Conservation (phyloP, 2,113 vertebrate species). For the Herpailurus yagouaroundi region DNA sequence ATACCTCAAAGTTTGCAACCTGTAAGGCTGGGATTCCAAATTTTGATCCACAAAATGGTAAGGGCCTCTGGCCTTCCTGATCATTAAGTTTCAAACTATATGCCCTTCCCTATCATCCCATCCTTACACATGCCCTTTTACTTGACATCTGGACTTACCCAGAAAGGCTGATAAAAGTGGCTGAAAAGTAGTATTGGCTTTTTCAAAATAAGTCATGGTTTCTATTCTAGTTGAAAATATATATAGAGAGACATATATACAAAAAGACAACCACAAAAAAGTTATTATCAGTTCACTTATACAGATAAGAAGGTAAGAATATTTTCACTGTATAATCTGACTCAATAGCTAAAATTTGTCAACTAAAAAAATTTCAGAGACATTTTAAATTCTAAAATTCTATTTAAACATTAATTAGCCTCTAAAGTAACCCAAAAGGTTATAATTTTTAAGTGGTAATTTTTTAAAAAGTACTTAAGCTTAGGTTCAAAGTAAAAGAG, state of each 20-base stretch:
- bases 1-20: background rate
- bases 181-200: background rate
- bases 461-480: background rate
- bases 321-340: constrained; percentile 17
- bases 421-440: background rate
- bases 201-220: background rate
- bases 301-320: background rate
- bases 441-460: background rate
- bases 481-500: background rate
- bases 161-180: background rate
- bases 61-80: background rate
- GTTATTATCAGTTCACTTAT: background rate
- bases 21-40: background rate
- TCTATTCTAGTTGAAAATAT: background rate
- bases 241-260: background rate
- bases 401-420: constrained; percentile 2
- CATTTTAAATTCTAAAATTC: constrained; percentile 36
- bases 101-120: background rate
- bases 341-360: background rate
- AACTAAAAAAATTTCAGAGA: background rate
- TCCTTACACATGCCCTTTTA: background rate
- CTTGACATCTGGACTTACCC: background rate
- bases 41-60: background rate
- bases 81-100: background rate
- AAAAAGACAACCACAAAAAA: background rate